A percentile compares a stretch with the other conserved stretches of the same genome.
Evolutionary conservation across 2,113 vertebrate genomes (phyloP).

Genomic region (Labeo catla): DNA sequence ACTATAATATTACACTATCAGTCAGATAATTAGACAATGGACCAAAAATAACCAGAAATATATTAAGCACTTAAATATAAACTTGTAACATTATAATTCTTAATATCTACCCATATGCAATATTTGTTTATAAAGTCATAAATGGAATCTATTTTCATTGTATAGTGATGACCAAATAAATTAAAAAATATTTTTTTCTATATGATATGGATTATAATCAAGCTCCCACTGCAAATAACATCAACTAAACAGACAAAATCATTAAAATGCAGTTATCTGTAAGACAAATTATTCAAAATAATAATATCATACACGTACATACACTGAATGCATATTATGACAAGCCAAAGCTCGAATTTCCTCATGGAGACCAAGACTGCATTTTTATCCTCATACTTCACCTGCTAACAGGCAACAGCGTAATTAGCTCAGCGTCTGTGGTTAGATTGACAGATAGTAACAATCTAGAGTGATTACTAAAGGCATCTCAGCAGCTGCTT

Average conservation of each 20-base stretch:
- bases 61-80: background rate
- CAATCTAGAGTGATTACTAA: constrained; percentile 20
- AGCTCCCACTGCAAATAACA: background rate
- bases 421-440: constrained; percentile 33
- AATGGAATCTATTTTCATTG: background rate
- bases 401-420: background rate
- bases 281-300: background rate
- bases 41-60: background rate
- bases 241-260: background rate
- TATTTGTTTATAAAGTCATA: background rate
- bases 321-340: background rate
- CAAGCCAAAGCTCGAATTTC: background rate
- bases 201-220: background rate
- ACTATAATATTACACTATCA: background rate
- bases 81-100: background rate
- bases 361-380: background rate
- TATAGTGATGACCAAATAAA: background rate
- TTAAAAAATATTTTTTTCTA: background rate
- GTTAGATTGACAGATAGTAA: constrained; percentile 27
- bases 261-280: background rate
- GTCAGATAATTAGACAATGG: background rate
- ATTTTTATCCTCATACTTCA: background rate
- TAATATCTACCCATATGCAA: background rate
- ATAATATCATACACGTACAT: background rate
- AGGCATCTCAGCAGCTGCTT: constrained; percentile 31